phyloP scores from a whole-genome alignment of 2,113 vertebrate genomes.

The Vidua macroura region DNA sequence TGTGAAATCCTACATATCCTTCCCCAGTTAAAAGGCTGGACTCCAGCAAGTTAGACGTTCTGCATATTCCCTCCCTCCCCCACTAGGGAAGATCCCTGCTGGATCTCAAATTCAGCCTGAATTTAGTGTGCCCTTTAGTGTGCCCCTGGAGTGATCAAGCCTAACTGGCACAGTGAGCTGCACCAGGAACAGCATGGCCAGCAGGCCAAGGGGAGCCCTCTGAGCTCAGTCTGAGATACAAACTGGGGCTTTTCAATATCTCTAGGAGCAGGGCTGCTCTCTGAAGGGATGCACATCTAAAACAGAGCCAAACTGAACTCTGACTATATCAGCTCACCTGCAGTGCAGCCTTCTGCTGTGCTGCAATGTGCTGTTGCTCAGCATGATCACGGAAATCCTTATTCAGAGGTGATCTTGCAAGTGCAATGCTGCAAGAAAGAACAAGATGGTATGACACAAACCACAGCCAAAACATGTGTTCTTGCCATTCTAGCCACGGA shows the following conservation, averaged over 20 bases:
- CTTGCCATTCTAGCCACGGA: not conserved
- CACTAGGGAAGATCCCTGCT: not conserved
- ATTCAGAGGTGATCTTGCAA: conserved; percentile 82
- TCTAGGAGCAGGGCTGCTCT: not conserved
- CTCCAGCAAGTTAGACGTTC: not conserved
- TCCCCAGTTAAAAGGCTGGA: not conserved
- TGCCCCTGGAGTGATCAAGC: not conserved
- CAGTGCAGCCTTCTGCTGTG: conserved; percentile 94
- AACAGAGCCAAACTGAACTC: not conserved
- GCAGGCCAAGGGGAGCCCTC: not conserved
- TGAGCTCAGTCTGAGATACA: not conserved
- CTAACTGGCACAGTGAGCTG: not conserved
- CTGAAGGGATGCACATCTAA: not conserved
- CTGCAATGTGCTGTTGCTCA: conserved; percentile 95
- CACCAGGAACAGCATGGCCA: not conserved
- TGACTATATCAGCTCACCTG: conserved; percentile 75
- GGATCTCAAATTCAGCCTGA: not conserved
- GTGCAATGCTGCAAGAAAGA: conserved; percentile 79
- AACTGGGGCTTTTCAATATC: not conserved
- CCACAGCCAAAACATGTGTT: not conserved
- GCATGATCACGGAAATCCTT: conserved; percentile 93
- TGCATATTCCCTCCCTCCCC: not conserved
- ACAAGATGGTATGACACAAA: not conserved
- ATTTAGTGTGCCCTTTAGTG: not conserved
- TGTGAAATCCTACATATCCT: not conserved